Evolutionary conservation across 2,797 vertebrate genomes (phyloP).

Genomic region (Pyrocephalus nanus): DNA sequence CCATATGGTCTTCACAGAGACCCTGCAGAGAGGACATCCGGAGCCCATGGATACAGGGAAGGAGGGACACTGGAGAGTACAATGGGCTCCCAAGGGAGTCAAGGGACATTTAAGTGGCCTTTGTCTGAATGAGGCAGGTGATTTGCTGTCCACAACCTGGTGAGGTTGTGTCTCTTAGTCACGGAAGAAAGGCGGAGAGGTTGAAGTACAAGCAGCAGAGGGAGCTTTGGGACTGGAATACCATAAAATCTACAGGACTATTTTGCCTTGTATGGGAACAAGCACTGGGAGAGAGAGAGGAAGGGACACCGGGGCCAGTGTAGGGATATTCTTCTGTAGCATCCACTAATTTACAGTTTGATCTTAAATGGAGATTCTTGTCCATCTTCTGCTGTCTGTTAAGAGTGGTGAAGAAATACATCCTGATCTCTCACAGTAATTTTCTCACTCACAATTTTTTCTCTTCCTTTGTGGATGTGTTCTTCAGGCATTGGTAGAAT

Average conservation of each 20-base stretch:
- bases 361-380: background rate
- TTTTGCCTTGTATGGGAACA: background rate
- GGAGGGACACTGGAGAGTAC: background rate
- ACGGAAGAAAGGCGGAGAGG: background rate
- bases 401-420: background rate
- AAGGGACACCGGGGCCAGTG: background rate
- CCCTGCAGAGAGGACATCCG: background rate
- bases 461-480: background rate
- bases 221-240: constrained; percentile 47
- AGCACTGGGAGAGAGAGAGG: background rate
- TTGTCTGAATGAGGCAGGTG: background rate
- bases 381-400: background rate
- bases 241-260: background rate
- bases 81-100: background rate
- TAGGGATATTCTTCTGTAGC: background rate
- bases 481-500: background rate
- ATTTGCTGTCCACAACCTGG: background rate
- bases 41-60: background rate
- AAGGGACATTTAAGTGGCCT: background rate
- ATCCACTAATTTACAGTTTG: background rate
- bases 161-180: background rate
- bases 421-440: background rate
- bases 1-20: background rate
- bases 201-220: constrained; percentile 44
- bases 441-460: background rate